Percentiles rank a stretch among this genome's conserved stretches.
Evolutionary conservation across 2,797 vertebrate species (phyloP).

Genomic region (Bovichtus diacanthus): DNA sequence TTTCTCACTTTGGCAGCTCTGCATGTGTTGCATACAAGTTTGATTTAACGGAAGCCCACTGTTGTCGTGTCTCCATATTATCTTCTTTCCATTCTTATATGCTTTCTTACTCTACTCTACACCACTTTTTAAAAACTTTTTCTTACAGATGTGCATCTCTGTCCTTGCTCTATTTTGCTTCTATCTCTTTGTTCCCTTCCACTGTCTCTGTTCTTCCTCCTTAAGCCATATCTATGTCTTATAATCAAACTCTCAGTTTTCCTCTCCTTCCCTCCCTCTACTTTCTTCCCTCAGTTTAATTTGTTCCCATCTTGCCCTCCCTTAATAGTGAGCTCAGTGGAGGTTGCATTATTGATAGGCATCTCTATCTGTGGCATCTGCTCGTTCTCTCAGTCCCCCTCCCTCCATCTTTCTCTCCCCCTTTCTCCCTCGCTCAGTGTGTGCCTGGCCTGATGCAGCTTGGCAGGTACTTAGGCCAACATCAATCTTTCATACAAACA

Average conservation of each 20-base stretch:
- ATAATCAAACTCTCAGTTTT: slow-evolving; percentile 27
- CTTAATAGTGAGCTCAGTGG: slow-evolving; percentile 61
- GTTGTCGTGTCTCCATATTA: background rate
- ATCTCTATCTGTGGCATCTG: slow-evolving; percentile 84
- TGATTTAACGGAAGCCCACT: background rate
- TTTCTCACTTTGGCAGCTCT: slow-evolving; percentile 1
- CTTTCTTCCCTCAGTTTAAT: slow-evolving; percentile 23
- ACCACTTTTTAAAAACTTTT: background rate
- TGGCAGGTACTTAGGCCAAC: slow-evolving; percentile 87
- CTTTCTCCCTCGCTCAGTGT: slow-evolving; percentile 54
- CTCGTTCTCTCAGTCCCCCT: slow-evolving; percentile 58
- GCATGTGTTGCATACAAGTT: slow-evolving; percentile 25
- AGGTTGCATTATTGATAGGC: slow-evolving; percentile 88
- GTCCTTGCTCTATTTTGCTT: background rate
- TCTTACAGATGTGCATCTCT: slow-evolving; percentile 6
- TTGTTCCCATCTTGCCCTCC: slow-evolving; percentile 34
- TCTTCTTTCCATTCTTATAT: background rate
- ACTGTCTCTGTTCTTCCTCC: slow-evolving; percentile 1
- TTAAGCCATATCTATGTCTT: slow-evolving; percentile 1
- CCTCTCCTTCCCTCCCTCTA: background rate
- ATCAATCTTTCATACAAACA: slow-evolving; percentile 86
- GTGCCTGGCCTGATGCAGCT: slow-evolving; percentile 80
- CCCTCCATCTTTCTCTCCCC: slow-evolving; percentile 4
- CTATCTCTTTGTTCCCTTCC: background rate
- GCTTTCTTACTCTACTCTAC: background rate